Evolutionary conservation across 2,797 vertebrate species (phyloP).

Genomic region (Eulemur mongoz): DNA sequence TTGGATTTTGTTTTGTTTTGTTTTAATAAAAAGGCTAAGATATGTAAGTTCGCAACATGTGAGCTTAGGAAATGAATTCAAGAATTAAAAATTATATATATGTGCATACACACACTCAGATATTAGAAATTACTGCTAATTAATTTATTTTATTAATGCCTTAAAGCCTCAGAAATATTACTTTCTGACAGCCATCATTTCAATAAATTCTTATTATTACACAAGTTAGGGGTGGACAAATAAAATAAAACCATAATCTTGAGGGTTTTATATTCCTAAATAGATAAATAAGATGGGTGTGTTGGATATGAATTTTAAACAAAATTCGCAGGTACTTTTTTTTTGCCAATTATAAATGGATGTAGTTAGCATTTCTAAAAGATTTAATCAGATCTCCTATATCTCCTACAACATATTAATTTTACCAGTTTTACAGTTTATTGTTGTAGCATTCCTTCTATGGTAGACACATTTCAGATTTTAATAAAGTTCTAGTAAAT

Average conservation of each 20-base stretch:
- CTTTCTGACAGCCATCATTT: slow-evolving; percentile 25
- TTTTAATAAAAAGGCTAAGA: neutral
- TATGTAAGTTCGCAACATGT: neutral
- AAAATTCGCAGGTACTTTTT: slow-evolving; percentile 24
- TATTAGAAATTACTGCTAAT: neutral
- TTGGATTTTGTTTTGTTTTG: neutral
- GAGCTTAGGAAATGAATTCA: neutral
- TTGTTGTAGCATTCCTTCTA: neutral
- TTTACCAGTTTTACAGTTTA: neutral
- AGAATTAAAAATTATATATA: neutral
- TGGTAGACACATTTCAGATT: neutral
- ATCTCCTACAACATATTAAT: neutral
- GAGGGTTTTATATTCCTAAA: slow-evolving; percentile 18
- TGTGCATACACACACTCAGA: neutral
- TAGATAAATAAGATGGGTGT: neutral
- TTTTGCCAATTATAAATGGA: slow-evolving; percentile 21
- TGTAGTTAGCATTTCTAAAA: neutral
- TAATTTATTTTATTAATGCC: slow-evolving; percentile 13
- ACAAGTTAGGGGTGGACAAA: slow-evolving; percentile 13
- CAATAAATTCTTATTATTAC: neutral
- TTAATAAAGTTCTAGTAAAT: neutral
- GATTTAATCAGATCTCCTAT: neutral
- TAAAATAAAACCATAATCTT: slow-evolving; percentile 40
- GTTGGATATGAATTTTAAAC: slow-evolving; percentile 33
- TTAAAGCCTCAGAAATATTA: slow-evolving; percentile 8